These are phyloP conservation scores for Sinohyriopsis cumingii DNA, from an alignment of 2,888 invertebrate species.

Conservation along the genomic window DNA sequence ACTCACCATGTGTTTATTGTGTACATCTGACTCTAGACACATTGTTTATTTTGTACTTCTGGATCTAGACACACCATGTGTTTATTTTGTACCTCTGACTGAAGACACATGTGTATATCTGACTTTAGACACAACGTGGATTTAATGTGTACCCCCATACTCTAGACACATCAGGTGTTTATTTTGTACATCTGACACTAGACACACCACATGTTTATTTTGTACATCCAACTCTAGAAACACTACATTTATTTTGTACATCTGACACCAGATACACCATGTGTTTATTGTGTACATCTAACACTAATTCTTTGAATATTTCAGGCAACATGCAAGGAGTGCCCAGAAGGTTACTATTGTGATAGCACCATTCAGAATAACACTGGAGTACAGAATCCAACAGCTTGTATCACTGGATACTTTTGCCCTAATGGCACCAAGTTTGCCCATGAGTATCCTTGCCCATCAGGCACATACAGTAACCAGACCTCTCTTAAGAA, in stretches of 20 bases:
- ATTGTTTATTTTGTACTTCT: too few relatives aligned
- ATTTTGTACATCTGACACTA: not conserved
- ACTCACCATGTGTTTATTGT: too few relatives aligned
- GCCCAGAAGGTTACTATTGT: slow-evolving; percentile 66
- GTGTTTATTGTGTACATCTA: not conserved
- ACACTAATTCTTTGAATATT: slow-evolving; percentile 9
- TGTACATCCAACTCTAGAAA: not conserved
- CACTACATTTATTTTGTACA: not conserved
- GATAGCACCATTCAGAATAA: slow-evolving; percentile 66
- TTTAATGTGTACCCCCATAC: too few relatives aligned
- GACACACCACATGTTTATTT: not conserved
- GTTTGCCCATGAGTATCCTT: slow-evolving; percentile 56
- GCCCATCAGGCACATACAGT: slow-evolving; percentile 64
- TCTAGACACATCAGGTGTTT: not conserved
- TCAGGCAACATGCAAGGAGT: slow-evolving; percentile 61
- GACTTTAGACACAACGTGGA: too few relatives aligned
- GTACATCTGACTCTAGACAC: too few relatives aligned
- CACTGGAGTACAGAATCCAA: slow-evolving; percentile 67
- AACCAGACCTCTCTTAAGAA: slow-evolving; percentile 41
- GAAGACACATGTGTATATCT: too few relatives aligned
- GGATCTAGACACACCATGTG: too few relatives aligned
- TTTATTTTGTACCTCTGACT: too few relatives aligned
- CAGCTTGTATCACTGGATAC: slow-evolving; percentile 58
- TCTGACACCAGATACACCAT: not conserved
- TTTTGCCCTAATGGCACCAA: slow-evolving; percentile 64